These are phyloP conservation scores for Squalus acanthias DNA, from an alignment of 2,797 vertebrate genomes.

Conservation along the genomic window DNA sequence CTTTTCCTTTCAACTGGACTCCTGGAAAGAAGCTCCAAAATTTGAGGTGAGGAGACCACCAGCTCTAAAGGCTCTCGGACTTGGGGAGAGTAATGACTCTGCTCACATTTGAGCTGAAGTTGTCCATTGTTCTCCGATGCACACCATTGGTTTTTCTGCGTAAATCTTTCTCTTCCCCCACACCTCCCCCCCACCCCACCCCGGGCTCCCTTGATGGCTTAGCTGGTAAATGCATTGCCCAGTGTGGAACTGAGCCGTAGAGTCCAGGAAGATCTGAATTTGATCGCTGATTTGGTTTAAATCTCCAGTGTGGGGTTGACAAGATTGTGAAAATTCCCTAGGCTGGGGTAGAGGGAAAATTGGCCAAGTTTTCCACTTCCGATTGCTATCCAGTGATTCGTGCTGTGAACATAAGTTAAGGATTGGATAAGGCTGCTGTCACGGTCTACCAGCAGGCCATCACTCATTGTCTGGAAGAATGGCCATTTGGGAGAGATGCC, in stretches of 20 bases:
- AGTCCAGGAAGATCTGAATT: neutral
- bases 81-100: neutral
- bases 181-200: too few relatives aligned
- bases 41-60: slow-evolving; percentile 76
- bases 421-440: neutral
- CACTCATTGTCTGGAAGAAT: neutral
- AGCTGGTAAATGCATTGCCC: neutral
- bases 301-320: neutral
- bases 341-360: neutral
- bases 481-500: neutral
- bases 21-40: slow-evolving; percentile 94
- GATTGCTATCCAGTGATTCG: neutral
- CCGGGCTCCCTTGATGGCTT: neutral
- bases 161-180: neutral
- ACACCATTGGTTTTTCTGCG: neutral
- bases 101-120: neutral
- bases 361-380: neutral
- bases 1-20: slow-evolving; percentile 97
- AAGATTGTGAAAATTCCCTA: neutral
- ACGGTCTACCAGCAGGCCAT: neutral
- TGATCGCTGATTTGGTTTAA: neutral
- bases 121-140: neutral
- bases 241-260: neutral
- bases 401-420: neutral
- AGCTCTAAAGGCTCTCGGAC: slow-evolving; percentile 22